Evolutionary conservation across 2,113 vertebrate genomes (phyloP).

Genomic region (Phaethornis superciliosus): DNA sequence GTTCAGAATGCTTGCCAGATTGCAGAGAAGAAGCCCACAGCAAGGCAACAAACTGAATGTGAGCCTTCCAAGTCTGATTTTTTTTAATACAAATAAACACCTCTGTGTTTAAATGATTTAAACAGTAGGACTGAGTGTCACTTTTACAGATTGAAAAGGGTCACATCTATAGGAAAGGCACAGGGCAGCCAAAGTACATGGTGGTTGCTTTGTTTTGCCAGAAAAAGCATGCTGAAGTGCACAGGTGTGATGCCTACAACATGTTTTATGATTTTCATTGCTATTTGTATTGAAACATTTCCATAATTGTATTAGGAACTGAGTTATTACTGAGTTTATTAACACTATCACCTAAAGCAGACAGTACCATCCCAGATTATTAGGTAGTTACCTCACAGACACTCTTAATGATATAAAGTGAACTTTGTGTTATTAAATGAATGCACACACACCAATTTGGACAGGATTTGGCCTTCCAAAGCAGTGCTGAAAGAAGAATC

Average conservation of each 20-base stretch:
- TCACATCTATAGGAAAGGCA: background rate
- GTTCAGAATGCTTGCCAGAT: background rate
- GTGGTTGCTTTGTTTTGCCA: background rate
- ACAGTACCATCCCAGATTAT: background rate
- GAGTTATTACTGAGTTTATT: background rate
- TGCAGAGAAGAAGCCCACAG: background rate
- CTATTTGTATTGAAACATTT: background rate
- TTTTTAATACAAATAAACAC: background rate
- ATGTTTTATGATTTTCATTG: background rate
- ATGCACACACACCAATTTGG: background rate
- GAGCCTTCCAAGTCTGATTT: background rate
- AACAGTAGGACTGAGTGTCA: background rate
- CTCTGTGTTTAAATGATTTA: background rate
- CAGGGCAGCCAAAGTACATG: background rate
- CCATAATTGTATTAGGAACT: background rate
- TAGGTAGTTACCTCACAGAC: background rate
- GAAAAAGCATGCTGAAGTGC: background rate
- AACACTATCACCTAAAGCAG: background rate
- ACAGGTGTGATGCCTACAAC: background rate
- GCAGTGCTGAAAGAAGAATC: background rate
- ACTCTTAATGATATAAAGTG: rapidly evolving
- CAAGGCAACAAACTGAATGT: background rate
- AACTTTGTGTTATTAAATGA: background rate
- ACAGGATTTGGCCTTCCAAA: background rate
- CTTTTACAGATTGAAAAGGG: background rate